Conservation (phyloP, 1,140 invertebrate genomes). For the Colletes latitarsis region DNA sequence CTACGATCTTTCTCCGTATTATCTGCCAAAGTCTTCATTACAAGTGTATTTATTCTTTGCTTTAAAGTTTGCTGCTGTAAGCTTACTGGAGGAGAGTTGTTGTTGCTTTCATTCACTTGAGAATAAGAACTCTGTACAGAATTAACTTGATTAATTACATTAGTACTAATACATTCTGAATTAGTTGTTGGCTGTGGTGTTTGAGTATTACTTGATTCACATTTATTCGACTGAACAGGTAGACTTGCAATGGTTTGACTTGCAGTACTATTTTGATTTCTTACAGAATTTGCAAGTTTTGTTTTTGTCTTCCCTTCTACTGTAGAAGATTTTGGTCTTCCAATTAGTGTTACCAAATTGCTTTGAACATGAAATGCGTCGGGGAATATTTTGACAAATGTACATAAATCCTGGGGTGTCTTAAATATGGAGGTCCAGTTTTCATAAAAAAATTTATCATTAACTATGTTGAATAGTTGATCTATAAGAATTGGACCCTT, state of each 20-base stretch:
- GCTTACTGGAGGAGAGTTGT: conserved; percentile 73
- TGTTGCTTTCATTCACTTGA: conserved; percentile 64
- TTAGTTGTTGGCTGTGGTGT: conserved; percentile 1
- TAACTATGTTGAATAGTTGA: conserved; percentile 91
- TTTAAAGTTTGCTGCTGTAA: conserved; percentile 88
- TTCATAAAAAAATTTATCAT: conserved; percentile 89
- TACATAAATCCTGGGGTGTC: conserved; percentile 91
- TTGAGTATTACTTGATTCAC: conserved; percentile 38
- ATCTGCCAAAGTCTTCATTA: conserved; percentile 94
- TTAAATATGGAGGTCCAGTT: conserved; percentile 92
- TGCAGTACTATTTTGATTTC: conserved; percentile 70
- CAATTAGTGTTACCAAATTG: conserved; percentile 91
- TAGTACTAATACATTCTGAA: conserved; percentile 37
- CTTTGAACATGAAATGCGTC: conserved; percentile 95
- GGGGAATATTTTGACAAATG: conserved; percentile 94
- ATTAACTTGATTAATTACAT: conserved; percentile 77
- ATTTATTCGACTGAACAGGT: conserved; percentile 29
- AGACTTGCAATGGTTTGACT: conserved; percentile 34
- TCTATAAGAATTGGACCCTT: conserved; percentile 92
- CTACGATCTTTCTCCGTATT: conserved; percentile 92
- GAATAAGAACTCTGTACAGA: conserved; percentile 39
- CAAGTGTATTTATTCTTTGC: conserved; percentile 92
- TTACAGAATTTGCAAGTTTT: conserved; percentile 51
- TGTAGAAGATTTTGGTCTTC: conserved; percentile 82
- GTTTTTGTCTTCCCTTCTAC: conserved; percentile 42